Evolutionary conservation across 2,113 vertebrate species (phyloP).

Genomic region (Charina bottae): DNA sequence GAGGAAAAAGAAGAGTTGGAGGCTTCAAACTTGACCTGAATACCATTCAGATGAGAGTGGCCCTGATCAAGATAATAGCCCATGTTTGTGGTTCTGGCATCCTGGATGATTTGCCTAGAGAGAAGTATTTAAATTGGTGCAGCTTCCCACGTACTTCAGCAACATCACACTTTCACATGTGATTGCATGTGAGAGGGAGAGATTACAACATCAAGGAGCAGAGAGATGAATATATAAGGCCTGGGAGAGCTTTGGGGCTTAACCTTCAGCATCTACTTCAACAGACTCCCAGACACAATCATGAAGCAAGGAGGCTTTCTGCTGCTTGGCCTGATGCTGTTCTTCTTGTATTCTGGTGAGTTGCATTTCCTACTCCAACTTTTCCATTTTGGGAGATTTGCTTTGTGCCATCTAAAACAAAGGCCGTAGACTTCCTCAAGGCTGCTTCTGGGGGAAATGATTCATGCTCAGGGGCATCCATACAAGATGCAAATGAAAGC

Average conservation of each 20-base stretch:
- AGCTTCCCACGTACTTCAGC: background rate
- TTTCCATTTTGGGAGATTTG: background rate
- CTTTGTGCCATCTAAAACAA: too few species aligned
- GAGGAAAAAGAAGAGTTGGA: too few species aligned
- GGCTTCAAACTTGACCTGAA: too few species aligned
- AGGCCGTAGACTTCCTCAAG: too few species aligned
- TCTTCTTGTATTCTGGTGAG: background rate
- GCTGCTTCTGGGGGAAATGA: too few species aligned
- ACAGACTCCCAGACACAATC: background rate
- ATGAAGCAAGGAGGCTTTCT: background rate
- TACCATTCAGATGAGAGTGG: too few species aligned
- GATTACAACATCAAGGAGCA: background rate
- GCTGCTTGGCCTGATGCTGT: background rate
- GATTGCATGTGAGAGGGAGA: background rate
- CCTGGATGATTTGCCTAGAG: too few species aligned
- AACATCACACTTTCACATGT: background rate
- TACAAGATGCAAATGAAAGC: too few species aligned
- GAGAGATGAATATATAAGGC: background rate
- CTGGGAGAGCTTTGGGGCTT: background rate
- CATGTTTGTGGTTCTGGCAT: too few species aligned
- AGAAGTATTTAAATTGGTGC: background rate
- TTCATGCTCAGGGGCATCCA: too few species aligned
- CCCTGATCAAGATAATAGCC: too few species aligned
- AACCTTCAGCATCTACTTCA: background rate
- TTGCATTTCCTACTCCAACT: background rate